Evolutionary conservation across 2,888 invertebrate genomes (phyloP), one percentile per base, ranked within the genome.

Genomic region (Malachius bipustulatus): DNA sequence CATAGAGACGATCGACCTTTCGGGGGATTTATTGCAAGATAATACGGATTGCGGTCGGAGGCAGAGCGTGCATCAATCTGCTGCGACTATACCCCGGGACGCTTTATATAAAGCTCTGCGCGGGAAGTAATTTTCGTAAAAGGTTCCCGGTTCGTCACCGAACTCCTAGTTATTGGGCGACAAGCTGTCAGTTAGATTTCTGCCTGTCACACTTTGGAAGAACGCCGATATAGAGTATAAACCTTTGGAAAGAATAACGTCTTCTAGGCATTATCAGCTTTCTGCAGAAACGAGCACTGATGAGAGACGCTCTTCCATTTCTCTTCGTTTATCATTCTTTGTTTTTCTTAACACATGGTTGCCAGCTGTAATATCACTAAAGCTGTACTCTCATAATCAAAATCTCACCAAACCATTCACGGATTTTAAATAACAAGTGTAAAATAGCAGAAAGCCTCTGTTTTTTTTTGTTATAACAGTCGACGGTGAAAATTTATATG

Each of bases 41-140:
- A 19, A 19, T 19, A 19, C n/a, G 24, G 24, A 19, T 19, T 19
- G 24, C 6, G 24, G 24, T 19, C n/a, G n/a, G n/a, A n/a, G 6
- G 6, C n/a, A 19, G n/a, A 19, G 24, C n/a, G 24, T 19, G 24
- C 24, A 19, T 19, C 24, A 19, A 19, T 19, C 24, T 19, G 24
- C 24, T 16, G 30, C 14, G 30, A 16, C 14, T 43, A 41, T 13
- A 37, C 43, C 37, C 44, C 46, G 36, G 45, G 48, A 48, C 47
- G 44, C 48, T 48, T 52, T 52, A 50, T 49, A 49, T n/a, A 47
- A 48, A 49, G 45, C 46, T 40, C 47, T 46, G n/a, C n/a, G n/a
- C n/a, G 43, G 43, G 49, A 54, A 53, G 54, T 55, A 56, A 57
- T 57, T 57, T 57, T 50, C 50, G 45, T 57, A 50, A 56, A 53